Evolutionary conservation across 2,113 vertebrate genomes (phyloP), one percentile per base, ranked within the genome.

Genomic region (Meleagris gallopavo): DNA sequence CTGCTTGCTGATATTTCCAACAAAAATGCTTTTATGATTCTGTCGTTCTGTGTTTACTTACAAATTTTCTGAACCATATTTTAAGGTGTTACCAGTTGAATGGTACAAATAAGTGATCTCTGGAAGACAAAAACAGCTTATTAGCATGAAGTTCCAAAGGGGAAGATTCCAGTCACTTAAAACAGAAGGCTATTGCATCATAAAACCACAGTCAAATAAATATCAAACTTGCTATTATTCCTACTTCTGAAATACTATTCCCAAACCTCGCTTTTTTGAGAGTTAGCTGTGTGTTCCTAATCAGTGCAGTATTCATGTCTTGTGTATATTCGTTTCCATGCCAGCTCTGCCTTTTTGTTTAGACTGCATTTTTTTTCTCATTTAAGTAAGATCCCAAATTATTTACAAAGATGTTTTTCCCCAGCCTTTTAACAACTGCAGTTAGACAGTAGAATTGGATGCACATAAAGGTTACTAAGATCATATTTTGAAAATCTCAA

Each of bases 291-390:
- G n/a, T 55, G 77, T 43, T 67, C 41, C 79, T 67, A 62, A 29
- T 6, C 24, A 45, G 72, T 77, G 89, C 40, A 45, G 0, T 34
- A 6, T 24, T 41, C 40, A 45, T 5, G 50, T 36, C 72, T 62
- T 81, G 22, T 43, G n/a, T 27, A 10, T 13, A 6, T 41, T 70
- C 41, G 50, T 66, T 87, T 91, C 78, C 45, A 13, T 45, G 80
- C 91, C 91, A 92, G 10, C 65, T 80, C 43, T 62, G 80, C 73
- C 75, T 86, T 92, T 82, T 54, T 14, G 48, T 92, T 92, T 64
- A 46, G 41, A 21, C 61, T 72, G 81, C 73, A 79, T 43, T 77
- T 88, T 57, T 45, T 18, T 6, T 43, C 2, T 54, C 15, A 30
- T 0, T n/a, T 64, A 72, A 84, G 66, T 41, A 69, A 86, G 75